phyloP scores from a whole-genome alignment of 2,113 vertebrate species.

The Heliornis fulica region DNA sequence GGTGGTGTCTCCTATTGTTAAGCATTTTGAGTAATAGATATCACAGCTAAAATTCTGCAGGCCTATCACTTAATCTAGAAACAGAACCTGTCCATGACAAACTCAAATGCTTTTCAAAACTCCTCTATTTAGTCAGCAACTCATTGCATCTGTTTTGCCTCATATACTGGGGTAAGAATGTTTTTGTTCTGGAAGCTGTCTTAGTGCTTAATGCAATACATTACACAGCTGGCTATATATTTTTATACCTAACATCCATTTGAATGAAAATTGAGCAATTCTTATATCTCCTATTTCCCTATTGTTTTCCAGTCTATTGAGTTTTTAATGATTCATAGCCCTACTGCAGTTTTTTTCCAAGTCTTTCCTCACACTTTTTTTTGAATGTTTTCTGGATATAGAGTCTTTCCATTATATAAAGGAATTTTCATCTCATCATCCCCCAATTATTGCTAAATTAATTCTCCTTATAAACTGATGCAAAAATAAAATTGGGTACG shows the following conservation, averaged over 20 bases:
- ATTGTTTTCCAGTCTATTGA: background rate
- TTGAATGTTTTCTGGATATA: background rate
- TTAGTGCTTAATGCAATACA: background rate
- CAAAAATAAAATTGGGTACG: background rate
- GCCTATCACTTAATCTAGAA: background rate
- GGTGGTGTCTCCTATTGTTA: background rate
- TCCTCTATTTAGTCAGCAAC: background rate
- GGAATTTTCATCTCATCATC: no score
- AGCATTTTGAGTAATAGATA: background rate
- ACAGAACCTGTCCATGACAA: background rate
- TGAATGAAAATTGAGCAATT: background rate
- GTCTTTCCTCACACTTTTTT: background rate
- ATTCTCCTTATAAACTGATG: background rate
- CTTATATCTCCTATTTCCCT: background rate
- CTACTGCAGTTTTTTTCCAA: background rate
- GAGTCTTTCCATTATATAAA: background rate
- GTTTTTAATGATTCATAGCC: background rate
- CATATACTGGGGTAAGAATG: background rate
- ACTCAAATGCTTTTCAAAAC: background rate
- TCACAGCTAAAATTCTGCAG: background rate
- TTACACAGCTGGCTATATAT: background rate
- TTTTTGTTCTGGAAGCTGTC: background rate
- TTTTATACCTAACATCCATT: background rate
- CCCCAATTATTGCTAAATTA: background rate
- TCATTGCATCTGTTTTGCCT: background rate